Conservation (phyloP, 2,888 invertebrate species). For the Anarsia innoxiella region DNA sequence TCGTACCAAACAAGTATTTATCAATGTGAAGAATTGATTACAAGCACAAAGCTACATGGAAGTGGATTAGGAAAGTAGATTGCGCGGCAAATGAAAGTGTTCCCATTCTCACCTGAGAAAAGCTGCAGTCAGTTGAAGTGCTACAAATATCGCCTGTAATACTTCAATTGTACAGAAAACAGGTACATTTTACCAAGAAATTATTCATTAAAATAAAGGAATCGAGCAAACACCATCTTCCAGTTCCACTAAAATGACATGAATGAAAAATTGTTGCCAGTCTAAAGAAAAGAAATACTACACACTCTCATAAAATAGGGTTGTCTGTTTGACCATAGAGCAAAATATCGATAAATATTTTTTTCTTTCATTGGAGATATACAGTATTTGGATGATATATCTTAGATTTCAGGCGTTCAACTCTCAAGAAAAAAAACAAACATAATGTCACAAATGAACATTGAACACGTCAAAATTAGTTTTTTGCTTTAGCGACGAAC, state of each 20-base stretch:
- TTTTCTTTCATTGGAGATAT: no score
- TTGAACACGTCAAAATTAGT: constrained; percentile 73
- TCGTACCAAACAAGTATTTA: no score
- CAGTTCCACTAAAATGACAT: constrained; percentile 13
- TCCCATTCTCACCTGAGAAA: constrained; percentile 16
- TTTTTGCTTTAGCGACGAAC: constrained; percentile 53
- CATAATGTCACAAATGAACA: constrained; percentile 62
- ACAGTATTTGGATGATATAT: no score
- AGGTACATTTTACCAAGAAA: constrained; percentile 16
- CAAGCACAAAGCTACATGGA: constrained; percentile 6
- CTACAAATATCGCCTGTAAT: constrained; percentile 15
- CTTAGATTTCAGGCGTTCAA: no score
- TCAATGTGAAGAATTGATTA: constrained; percentile 18
- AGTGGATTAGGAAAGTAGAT: constrained; percentile 33
- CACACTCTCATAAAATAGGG: no score
- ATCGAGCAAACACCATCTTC: constrained; percentile 26
- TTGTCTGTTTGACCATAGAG: no score
- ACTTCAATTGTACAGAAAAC: constrained; percentile 8
- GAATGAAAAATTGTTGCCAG: constrained; percentile 14
- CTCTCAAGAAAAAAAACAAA: constrained; percentile 13
- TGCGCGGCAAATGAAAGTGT: constrained; percentile 42
- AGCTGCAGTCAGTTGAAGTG: constrained; percentile 13
- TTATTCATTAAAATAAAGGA: constrained; percentile 15
- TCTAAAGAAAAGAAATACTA: constrained; percentile 5
- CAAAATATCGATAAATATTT: no score